Evolutionary conservation across 2,113 vertebrate species (phyloP).

Genomic region (Chlamydotis undulata): DNA sequence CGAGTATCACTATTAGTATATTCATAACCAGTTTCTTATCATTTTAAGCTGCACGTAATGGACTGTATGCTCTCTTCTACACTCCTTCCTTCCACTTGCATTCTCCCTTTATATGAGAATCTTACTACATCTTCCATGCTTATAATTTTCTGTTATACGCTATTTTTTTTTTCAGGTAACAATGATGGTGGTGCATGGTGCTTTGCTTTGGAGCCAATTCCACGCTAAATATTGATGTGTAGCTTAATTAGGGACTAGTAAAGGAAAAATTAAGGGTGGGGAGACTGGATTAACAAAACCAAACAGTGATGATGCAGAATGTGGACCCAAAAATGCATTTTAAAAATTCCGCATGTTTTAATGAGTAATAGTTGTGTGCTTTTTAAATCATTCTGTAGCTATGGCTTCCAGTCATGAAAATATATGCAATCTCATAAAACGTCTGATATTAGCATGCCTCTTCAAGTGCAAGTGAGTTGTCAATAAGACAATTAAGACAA

Average conservation of each 20-base stretch:
- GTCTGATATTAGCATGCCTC: constrained; percentile 76
- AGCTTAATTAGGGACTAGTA: constrained; percentile 12
- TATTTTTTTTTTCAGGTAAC: constrained; percentile 2
- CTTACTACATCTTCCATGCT: background rate
- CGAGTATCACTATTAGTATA: background rate
- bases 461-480: constrained; percentile 79
- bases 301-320: background rate
- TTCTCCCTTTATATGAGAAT: background rate
- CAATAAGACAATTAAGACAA: constrained; percentile 83
- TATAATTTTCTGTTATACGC: background rate
- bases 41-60: background rate
- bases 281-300: background rate
- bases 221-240: background rate
- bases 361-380: background rate
- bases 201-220: constrained; percentile 21
- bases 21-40: background rate
- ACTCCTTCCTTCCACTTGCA: background rate
- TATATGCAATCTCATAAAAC: constrained; percentile 72
- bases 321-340: background rate
- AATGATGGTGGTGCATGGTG: background rate
- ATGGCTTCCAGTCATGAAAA: constrained; percentile 69
- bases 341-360: background rate
- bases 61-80: background rate
- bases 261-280: background rate
- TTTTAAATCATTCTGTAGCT: constrained; percentile 59